Conservation (phyloP, 2,797 vertebrate genomes). For the Microchirus variegatus region DNA sequence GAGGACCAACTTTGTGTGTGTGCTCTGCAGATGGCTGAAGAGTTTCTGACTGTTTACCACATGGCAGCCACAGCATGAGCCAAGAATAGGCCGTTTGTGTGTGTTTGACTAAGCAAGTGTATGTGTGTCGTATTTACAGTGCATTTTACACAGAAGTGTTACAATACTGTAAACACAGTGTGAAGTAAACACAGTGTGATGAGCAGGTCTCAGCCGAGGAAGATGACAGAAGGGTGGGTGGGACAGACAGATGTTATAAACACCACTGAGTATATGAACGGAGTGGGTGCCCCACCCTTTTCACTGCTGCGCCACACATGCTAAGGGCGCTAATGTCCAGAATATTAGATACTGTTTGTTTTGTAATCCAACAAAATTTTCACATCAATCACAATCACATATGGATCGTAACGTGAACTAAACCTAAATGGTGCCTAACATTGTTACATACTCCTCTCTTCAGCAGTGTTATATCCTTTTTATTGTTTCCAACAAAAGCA, state of each 20-base stretch:
- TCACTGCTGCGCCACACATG: too few species aligned
- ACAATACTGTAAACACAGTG: slow-evolving; percentile 15
- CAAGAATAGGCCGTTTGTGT: slow-evolving; percentile 1
- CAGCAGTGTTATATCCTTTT: too few species aligned
- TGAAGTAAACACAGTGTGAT: slow-evolving; percentile 1
- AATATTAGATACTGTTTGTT: too few species aligned
- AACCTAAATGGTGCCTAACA: too few species aligned
- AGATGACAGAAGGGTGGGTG: neutral
- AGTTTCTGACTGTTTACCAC: slow-evolving; percentile 40
- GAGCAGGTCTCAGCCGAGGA: neutral
- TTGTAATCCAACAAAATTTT: too few species aligned
- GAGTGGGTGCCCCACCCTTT: too few species aligned
- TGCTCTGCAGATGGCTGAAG: slow-evolving; percentile 27
- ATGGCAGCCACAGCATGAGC: slow-evolving; percentile 23
- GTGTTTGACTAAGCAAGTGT: neutral
- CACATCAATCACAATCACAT: too few species aligned
- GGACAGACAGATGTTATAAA: slow-evolving; percentile 25
- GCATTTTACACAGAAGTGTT: slow-evolving; percentile 19
- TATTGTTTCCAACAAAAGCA: too few species aligned
- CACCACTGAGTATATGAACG: neutral
- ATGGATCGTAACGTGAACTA: too few species aligned
- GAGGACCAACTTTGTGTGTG: neutral
- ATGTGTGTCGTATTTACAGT: slow-evolving; percentile 16
- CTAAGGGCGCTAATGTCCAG: too few species aligned
- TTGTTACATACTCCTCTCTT: too few species aligned